Conservation (phyloP, 2,113 vertebrate genomes). For the Drymodes brunneopygia region DNA sequence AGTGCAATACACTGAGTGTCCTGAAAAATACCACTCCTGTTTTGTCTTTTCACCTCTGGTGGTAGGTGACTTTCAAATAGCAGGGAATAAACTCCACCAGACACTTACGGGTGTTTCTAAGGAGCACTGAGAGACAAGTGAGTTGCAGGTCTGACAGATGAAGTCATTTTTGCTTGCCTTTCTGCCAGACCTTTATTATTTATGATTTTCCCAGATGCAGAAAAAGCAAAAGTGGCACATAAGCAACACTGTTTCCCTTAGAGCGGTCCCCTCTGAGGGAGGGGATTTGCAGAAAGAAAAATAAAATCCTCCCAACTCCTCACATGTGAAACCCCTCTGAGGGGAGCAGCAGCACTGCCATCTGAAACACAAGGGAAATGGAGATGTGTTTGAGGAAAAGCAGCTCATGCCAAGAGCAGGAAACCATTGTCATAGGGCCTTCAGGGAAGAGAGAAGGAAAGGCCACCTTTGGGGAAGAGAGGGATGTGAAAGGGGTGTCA, state of each 20-base stretch:
- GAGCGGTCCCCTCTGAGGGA: not conserved
- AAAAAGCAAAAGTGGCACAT: not conserved
- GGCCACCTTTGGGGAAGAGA: not conserved
- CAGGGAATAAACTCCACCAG: not conserved
- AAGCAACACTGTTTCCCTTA: not conserved
- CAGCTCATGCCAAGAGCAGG: not conserved
- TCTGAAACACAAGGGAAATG: not conserved
- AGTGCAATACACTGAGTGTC: not conserved
- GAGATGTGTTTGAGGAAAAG: not conserved
- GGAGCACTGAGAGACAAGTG: not conserved
- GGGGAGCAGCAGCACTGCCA: not conserved
- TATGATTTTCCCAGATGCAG: not conserved
- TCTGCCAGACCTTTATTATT: not conserved
- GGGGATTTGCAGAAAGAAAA: not conserved
- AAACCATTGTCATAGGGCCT: not conserved
- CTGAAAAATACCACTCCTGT: not conserved
- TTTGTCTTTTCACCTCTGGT: not conserved
- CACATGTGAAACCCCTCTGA: accelerated
- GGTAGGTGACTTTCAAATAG: not conserved
- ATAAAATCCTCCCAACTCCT: not conserved
- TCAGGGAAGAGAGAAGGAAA: not conserved
- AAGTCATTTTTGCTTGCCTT: not conserved
- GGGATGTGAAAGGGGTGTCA: not conserved
- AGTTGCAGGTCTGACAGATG: not conserved
- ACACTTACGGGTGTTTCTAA: not conserved